Evolutionary conservation across 1,140 invertebrate species (phyloP).

Genomic region (Bombus waltoni): DNA sequence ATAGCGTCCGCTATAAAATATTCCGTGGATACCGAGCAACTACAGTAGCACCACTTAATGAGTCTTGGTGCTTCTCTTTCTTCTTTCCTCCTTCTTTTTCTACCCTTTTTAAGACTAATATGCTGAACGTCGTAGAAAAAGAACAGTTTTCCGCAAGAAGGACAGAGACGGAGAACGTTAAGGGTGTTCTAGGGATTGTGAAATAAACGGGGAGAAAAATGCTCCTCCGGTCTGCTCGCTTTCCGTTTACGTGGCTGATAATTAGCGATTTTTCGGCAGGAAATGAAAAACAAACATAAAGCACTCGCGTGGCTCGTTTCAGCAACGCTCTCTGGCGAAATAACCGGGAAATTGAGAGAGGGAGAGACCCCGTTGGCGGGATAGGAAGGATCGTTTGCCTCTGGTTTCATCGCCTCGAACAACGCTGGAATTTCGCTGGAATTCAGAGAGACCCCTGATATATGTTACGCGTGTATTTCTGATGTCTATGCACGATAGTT

Average conservation of each 20-base stretch:
- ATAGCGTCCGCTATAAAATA: conserved; percentile 48
- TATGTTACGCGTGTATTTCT: conserved; percentile 8
- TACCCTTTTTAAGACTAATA: conserved; percentile 15
- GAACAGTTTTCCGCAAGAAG: not conserved
- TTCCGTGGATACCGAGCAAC: conserved; percentile 33
- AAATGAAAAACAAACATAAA: conserved; percentile 47
- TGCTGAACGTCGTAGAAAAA: conserved; percentile 40
- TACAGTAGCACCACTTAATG: conserved; percentile 56
- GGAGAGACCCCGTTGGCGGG: not conserved
- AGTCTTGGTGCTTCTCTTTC: conserved; percentile 21
- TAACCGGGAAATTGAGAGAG: conserved; percentile 26
- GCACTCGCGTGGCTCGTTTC: conserved; percentile 15
- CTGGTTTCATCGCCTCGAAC: conserved; percentile 17
- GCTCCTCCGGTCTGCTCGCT: not conserved
- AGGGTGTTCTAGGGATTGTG: not conserved
- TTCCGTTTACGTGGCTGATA: conserved; percentile 41
- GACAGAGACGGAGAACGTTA: not conserved
- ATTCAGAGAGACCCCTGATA: not conserved
- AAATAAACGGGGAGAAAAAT: not conserved
- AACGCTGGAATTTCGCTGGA: not conserved
- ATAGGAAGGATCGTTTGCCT: conserved; percentile 11
- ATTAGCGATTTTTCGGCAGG: conserved; percentile 51
- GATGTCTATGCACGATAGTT: not conserved
- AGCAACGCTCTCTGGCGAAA: conserved; percentile 21
- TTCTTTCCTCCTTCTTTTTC: not conserved